phyloP scores from a whole-genome alignment of 2,113 vertebrate genomes.

The Urocynchramus pylzowi region DNA sequence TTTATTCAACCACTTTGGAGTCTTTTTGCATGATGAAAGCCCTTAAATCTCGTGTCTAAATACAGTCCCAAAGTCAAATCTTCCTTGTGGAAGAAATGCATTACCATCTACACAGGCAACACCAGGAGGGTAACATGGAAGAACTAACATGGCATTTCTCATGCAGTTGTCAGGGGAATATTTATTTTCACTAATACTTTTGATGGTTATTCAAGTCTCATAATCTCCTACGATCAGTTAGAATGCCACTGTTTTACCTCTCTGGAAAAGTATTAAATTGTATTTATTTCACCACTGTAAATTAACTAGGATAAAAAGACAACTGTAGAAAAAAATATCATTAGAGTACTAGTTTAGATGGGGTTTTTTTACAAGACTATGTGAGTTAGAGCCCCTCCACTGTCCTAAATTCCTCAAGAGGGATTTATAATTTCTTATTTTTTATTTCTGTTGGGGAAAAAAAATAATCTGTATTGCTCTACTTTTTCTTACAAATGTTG shows the following conservation, averaged over 20 bases:
- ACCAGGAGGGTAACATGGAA: background rate
- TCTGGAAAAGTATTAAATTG: background rate
- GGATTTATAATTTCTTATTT: background rate
- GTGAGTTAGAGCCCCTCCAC: background rate
- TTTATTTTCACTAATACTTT: background rate
- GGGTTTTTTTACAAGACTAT: background rate
- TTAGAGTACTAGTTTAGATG: background rate
- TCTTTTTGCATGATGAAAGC: background rate
- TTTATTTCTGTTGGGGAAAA: background rate
- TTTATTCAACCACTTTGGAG: background rate
- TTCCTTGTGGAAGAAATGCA: background rate
- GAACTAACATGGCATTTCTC: background rate
- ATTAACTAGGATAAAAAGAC: background rate
- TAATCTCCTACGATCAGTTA: background rate
- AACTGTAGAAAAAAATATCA: background rate
- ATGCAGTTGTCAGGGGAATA: background rate
- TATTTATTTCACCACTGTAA: background rate
- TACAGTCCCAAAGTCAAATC: background rate
- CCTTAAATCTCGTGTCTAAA: background rate
- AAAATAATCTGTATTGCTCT: background rate
- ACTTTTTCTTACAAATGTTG: background rate
- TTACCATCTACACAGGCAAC: rapidly evolving
- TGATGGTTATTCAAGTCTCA: background rate
- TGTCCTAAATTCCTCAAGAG: background rate
- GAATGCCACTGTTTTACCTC: background rate